These are phyloP conservation scores for Lottia gigantea DNA, from an alignment of 2,888 invertebrate genomes.

Conservation along the genomic window DNA sequence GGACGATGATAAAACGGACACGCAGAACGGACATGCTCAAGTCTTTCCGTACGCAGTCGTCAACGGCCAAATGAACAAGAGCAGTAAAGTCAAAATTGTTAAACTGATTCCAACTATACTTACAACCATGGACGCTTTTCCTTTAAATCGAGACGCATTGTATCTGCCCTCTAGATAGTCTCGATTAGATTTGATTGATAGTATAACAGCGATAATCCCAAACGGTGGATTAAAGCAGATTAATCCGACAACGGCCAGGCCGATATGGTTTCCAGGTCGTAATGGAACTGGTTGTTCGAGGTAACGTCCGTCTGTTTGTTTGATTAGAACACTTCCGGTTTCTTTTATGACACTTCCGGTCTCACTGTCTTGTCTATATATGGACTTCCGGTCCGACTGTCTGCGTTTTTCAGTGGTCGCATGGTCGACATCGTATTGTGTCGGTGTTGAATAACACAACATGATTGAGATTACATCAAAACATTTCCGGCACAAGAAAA, in stretches of 20 bases:
- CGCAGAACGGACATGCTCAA: too few species aligned
- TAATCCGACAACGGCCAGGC: constrained; percentile 35
- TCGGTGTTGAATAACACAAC: constrained; percentile 31
- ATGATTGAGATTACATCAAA: constrained; percentile 11
- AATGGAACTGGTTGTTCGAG: constrained; percentile 24
- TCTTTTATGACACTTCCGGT: constrained; percentile 24
- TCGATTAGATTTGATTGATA: constrained; percentile 36
- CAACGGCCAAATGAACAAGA: constrained; percentile 34
- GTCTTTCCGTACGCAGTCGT: too few species aligned
- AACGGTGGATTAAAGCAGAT: constrained; percentile 39
- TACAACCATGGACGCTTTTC: constrained; percentile 30
- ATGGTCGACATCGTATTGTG: constrained; percentile 25
- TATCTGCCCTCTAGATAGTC: constrained; percentile 32
- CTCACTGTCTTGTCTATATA: constrained; percentile 21
- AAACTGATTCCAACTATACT: constrained; percentile 34
- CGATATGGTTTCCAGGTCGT: constrained; percentile 34
- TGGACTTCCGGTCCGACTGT: constrained; percentile 11
- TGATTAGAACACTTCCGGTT: constrained; percentile 29
- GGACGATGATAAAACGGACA: too few species aligned
- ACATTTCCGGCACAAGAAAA: too few species aligned
- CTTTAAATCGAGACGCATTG: constrained; percentile 29
- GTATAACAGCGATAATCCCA: constrained; percentile 34
- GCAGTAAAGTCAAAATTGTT: constrained; percentile 26
- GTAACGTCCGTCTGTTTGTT: constrained; percentile 31
- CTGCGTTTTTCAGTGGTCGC: constrained; percentile 18